A percentile compares a stretch with the other conserved stretches of the same genome.
These are phyloP conservation scores for Ostrea edulis DNA, from an alignment of 1,140 invertebrate genomes.

Conservation along the genomic window DNA sequence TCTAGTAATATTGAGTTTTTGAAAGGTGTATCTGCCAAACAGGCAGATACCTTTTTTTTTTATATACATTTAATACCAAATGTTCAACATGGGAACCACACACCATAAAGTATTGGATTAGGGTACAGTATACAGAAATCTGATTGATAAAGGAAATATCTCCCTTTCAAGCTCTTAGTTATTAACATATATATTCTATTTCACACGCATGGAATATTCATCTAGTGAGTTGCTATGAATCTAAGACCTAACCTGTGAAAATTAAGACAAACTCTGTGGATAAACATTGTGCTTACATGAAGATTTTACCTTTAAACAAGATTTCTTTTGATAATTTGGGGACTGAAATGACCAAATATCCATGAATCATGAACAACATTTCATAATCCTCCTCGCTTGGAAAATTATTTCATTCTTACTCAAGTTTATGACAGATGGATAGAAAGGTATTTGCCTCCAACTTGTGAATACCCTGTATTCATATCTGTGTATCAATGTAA, in stretches of 20 bases:
- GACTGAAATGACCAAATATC: too few relatives aligned
- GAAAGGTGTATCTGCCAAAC: neutral
- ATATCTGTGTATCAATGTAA: too few relatives aligned
- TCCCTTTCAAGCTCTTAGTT: conserved; percentile 9
- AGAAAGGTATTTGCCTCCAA: too few relatives aligned
- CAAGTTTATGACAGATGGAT: too few relatives aligned
- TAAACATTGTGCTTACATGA: neutral
- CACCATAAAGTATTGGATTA: neutral
- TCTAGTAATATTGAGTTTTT: too few relatives aligned
- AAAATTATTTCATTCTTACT: too few relatives aligned
- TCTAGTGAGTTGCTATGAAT: neutral
- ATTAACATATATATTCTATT: neutral
- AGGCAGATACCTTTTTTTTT: neutral
- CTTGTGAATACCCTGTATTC: too few relatives aligned
- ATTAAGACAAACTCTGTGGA: neutral
- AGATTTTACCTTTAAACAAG: neutral
- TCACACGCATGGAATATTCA: neutral
- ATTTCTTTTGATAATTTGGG: neutral
- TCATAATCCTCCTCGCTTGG: too few relatives aligned
- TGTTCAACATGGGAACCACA: neutral
- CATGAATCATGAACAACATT: too few relatives aligned
- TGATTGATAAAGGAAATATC: neutral
- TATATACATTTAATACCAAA: neutral
- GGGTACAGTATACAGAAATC: neutral
- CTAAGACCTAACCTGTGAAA: neutral